Conservation (phyloP, 2,113 vertebrate genomes). For the Picathartes gymnocephalus region DNA sequence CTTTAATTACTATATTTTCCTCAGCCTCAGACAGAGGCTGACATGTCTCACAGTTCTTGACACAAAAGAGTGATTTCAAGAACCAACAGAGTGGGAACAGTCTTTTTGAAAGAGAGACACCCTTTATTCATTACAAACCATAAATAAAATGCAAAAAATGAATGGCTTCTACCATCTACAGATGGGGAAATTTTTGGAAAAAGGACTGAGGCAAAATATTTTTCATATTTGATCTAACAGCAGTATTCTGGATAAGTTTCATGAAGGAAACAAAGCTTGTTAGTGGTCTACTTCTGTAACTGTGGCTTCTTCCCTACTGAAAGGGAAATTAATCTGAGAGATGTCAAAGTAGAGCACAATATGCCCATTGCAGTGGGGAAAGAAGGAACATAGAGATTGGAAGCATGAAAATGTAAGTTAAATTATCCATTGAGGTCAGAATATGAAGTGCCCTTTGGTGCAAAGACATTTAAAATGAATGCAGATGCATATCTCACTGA, state of each 20-base stretch:
- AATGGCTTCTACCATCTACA: neutral
- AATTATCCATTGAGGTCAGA: neutral
- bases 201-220: neutral
- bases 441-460: neutral
- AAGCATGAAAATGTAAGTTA: neutral
- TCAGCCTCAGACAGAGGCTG: neutral
- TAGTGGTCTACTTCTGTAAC: neutral
- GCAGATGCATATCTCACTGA: neutral
- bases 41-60: neutral
- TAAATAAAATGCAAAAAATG: neutral
- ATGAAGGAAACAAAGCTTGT: neutral
- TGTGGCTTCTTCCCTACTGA: rapidly evolving
- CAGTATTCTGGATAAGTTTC: neutral
- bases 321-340: neutral
- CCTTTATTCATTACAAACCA: neutral
- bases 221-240: neutral
- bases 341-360: neutral
- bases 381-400: neutral
- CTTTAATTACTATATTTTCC: neutral
- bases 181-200: neutral
- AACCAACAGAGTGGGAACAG: neutral
- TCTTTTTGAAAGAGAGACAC: neutral
- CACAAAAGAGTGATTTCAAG: neutral
- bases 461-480: neutral
- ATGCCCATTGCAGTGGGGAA: neutral